Evolutionary conservation across 2,797 vertebrate genomes (phyloP).

Genomic region (Leptodactylus fallax): DNA sequence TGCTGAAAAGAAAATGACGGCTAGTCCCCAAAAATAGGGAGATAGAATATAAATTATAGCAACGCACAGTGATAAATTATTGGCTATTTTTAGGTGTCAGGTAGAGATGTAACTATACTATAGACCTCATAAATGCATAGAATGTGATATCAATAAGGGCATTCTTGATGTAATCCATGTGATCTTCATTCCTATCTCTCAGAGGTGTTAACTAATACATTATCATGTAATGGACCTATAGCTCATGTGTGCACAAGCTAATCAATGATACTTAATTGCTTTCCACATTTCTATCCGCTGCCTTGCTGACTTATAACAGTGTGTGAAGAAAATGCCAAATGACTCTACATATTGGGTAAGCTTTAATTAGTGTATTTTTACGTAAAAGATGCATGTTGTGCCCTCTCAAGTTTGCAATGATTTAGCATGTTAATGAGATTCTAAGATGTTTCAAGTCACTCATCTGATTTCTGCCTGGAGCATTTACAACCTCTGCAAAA

Average conservation of each 20-base stretch:
- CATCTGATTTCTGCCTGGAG: conserved; percentile 53
- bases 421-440: conserved; percentile 54
- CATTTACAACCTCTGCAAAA: conserved; percentile 44
- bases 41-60: not conserved
- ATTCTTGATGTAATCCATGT: not conserved
- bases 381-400: conserved; percentile 47
- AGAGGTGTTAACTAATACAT: conserved; percentile 4
- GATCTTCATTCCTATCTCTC: not conserved
- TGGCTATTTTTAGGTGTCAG: not conserved
- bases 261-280: conserved; percentile 49
- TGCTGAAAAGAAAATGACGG: too few species aligned
- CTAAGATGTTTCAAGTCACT: conserved; percentile 38
- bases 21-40: too few species aligned
- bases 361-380: conserved; percentile 50
- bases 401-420: conserved; percentile 39
- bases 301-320: conserved; percentile 23
- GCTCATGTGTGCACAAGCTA: conserved; percentile 5
- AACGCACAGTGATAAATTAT: not conserved
- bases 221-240: conserved; percentile 1
- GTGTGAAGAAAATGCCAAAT: conserved; percentile 38
- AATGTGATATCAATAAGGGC: conserved; percentile 5
- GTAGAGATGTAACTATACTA: not conserved
- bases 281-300: conserved; percentile 27
- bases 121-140: not conserved
- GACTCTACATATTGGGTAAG: conserved; percentile 40